Evolutionary conservation across 2,113 vertebrate genomes (phyloP).

Genomic region (Serilophus lunatus): DNA sequence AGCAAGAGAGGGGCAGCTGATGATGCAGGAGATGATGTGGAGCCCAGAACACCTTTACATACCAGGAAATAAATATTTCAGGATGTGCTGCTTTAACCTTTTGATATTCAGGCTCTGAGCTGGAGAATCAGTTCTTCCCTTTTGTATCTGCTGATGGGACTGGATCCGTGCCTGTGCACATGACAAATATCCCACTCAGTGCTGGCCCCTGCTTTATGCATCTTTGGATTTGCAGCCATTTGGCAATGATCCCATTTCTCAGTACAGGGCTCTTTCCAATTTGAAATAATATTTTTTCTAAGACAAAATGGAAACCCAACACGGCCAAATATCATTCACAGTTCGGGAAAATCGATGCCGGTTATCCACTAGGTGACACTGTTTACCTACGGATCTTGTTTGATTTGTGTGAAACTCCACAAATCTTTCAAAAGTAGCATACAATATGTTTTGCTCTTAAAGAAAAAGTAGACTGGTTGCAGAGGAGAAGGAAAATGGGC

Average conservation of each 20-base stretch:
- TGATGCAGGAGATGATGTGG: neutral
- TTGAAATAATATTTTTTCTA: neutral
- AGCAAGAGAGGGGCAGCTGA: neutral
- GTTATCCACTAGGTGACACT: conserved; percentile 77
- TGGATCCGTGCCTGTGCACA: neutral
- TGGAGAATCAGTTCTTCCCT: neutral
- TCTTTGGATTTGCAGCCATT: neutral
- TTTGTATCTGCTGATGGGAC: neutral
- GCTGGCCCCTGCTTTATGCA: neutral
- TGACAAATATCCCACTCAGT: neutral
- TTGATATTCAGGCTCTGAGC: neutral
- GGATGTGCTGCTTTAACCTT: neutral
- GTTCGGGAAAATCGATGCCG: neutral
- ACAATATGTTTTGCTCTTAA: conserved; percentile 34
- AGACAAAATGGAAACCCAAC: neutral
- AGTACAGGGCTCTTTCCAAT: neutral
- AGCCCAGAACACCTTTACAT: neutral
- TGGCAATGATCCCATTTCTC: neutral
- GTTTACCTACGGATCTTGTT: conserved; percentile 69
- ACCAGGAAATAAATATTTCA: neutral
- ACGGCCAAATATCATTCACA: neutral
- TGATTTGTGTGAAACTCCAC: neutral
- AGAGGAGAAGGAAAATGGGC: conserved; percentile 53
- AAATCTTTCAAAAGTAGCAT: conserved; percentile 35
- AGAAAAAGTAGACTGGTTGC: neutral